Conservation (phyloP, 2,797 vertebrate species). For the Oryzias sinensis region DNA sequence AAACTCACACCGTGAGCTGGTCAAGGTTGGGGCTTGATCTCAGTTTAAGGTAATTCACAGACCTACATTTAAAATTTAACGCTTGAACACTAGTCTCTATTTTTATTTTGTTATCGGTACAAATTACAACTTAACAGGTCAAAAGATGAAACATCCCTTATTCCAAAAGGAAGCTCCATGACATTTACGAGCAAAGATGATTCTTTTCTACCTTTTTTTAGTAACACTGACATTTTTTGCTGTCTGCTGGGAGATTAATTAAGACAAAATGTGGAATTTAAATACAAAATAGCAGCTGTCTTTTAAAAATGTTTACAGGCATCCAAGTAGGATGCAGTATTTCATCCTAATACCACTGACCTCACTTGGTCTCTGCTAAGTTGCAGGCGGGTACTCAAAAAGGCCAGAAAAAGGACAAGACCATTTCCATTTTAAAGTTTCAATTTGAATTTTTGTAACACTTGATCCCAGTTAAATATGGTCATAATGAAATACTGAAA, state of each 20-base stretch:
- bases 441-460: slow-evolving; percentile 36
- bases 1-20: not conserved
- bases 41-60: slow-evolving; percentile 21
- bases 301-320: slow-evolving; percentile 9
- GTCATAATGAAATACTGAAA: slow-evolving; percentile 24
- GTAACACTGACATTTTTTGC: slow-evolving; percentile 42
- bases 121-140: slow-evolving; percentile 52
- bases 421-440: slow-evolving; percentile 54
- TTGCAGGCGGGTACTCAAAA: slow-evolving; percentile 33
- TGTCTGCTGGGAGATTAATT: not conserved
- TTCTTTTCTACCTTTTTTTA: slow-evolving; percentile 24
- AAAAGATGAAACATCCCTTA: slow-evolving; percentile 27
- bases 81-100: slow-evolving; percentile 9
- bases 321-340: slow-evolving; percentile 29
- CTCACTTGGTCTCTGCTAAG: slow-evolving; percentile 35
- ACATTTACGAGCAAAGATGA: slow-evolving; percentile 30
- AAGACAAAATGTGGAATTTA: slow-evolving; percentile 12
- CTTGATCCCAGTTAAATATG: slow-evolving; percentile 38
- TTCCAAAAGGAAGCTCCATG: slow-evolving; percentile 32
- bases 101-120: slow-evolving; percentile 17
- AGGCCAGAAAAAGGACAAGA: slow-evolving; percentile 37
- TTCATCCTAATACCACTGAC: slow-evolving; percentile 33
- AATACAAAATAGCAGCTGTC: slow-evolving; percentile 27
- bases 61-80: not conserved
- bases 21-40: not conserved